Base-by-base conservation (phyloP, 1,140 invertebrate species). In the Musca domestica region DNA sequence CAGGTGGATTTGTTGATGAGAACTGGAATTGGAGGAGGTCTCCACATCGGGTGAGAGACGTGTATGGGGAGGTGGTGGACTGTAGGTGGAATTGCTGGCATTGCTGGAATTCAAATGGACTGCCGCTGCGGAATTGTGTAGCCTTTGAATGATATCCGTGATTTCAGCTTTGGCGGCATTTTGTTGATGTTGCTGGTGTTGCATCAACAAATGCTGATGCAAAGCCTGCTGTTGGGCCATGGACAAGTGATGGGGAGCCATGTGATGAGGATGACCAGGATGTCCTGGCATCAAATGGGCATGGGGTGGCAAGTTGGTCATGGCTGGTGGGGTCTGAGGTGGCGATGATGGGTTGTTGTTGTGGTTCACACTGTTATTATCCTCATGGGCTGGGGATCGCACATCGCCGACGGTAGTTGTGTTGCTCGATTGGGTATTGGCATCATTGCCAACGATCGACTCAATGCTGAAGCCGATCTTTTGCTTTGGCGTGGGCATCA, bases 391-490 rank as follows among this genome's bases (percentile, higher is more conserved):
- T n/a, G 12, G 17, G 19, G 3, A 14, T 47, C 12, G 48, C 20
- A 23, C 49, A 22, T 51, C 49, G 27, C 61, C 61, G 61, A 56
- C 54, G 67, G 67, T 48, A 61, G 22, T 69, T 56, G 4, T n/a
- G 51, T 78, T 72, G 67, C 71, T 70, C 66, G 69, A 34, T 46
- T 25, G 12, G 25, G 27, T 64, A 20, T 70, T 47, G 71, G 71
- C 73, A 69, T 78, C 83, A 68, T 86, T 86, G 73, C 95, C 94
- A 61, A 97, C 95, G 74, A 96, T 95, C 73, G 94, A 95, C 83
- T 96, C 95, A 81, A 97, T 96, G 77, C 92, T 95, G 81, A 96
- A 96, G 80, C 93, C 94, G 78, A 96, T 94, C 85, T 95, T 96
- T 68, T 94, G 93, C 86, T 95, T 95, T 71, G 92, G 91, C 80